phyloP scores from a whole-genome alignment of 2,888 invertebrate species.

The Drosophila meridionalis region DNA sequence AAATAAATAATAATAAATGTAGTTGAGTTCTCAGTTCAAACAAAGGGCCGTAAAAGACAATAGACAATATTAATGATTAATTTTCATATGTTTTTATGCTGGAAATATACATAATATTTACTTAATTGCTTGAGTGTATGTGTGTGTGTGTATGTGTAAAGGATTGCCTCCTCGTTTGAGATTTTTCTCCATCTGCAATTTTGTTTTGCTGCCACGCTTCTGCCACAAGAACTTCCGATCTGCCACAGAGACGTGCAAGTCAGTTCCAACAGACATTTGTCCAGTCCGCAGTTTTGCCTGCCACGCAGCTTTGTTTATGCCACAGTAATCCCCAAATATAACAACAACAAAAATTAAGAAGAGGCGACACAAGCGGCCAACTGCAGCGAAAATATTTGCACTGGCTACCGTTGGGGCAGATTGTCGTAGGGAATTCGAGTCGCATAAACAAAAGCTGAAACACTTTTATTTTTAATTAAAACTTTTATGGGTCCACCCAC shows the following conservation, averaged over 20 bases:
- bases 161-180: background rate
- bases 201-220: slow-evolving; percentile 35
- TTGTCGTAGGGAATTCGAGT: slow-evolving; percentile 40
- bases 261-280: slow-evolving; percentile 21
- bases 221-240: slow-evolving; percentile 41
- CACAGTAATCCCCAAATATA: slow-evolving; percentile 20
- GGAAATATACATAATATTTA: slow-evolving; percentile 1
- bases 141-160: slow-evolving; percentile 5
- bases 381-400: slow-evolving; percentile 65
- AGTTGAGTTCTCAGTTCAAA: slow-evolving; percentile 28
- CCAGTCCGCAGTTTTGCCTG: slow-evolving; percentile 39
- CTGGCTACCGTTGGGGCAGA: slow-evolving; percentile 63
- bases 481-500: slow-evolving; percentile 51
- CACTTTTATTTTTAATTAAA: slow-evolving; percentile 72
- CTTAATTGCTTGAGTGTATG: slow-evolving; percentile 11
- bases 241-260: background rate
- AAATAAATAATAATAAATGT: slow-evolving; percentile 20
- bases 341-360: background rate
- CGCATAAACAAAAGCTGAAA: slow-evolving; percentile 58
- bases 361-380: slow-evolving; percentile 16
- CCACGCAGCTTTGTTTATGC: slow-evolving; percentile 53
- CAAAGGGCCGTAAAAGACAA: slow-evolving; percentile 53
- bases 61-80: slow-evolving; percentile 27
- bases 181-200: background rate
- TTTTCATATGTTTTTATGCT: slow-evolving; percentile 34